Evolutionary conservation across 30 jellyfish, hydroid and myxozoan genomes (phyloP).

Genomic region (Aurelia sp.): DNA sequence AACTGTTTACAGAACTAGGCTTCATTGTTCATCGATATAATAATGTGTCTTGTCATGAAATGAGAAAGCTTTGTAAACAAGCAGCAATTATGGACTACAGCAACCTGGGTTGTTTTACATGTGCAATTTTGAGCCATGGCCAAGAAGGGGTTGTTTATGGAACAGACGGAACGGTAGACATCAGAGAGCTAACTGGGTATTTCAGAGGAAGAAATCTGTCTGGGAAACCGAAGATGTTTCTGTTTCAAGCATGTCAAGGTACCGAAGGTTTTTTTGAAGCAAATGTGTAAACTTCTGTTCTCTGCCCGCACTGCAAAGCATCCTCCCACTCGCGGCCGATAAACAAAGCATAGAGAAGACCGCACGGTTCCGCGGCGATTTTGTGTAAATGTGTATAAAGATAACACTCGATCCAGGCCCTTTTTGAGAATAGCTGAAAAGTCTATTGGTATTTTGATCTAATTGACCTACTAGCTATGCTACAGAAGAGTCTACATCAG

Average conservation of each 20-base stretch:
- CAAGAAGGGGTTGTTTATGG: slow-evolving; percentile 98
- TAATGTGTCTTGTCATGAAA: slow-evolving; percentile 72
- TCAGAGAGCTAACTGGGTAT: slow-evolving; percentile 87
- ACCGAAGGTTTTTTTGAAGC: no score
- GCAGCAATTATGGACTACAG: slow-evolving; percentile 71
- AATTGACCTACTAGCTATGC: no score
- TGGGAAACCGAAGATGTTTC: slow-evolving; percentile 93
- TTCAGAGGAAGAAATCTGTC: slow-evolving; percentile 81
- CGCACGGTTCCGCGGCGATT: no score
- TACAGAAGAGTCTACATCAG: no score
- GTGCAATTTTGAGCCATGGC: slow-evolving; percentile 95
- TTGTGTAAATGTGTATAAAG: no score
- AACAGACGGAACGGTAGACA: slow-evolving; percentile 92
- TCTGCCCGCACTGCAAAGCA: no score
- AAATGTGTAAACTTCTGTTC: no score
- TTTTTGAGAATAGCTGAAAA: no score
- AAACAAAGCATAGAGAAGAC: no score
- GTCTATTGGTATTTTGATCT: no score
- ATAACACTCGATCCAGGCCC: no score
- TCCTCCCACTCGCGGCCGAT: no score
- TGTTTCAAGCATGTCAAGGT: slow-evolving; percentile 99
- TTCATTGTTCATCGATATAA: slow-evolving; percentile 71
- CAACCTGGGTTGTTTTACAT: slow-evolving; percentile 49
- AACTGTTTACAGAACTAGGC: slow-evolving; percentile 85
- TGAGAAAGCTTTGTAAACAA: slow-evolving; percentile 80